phyloP scores from a whole-genome alignment of 35 echinoderm and acorn worm species.

The Hemicentrotus pulcherrimus region DNA sequence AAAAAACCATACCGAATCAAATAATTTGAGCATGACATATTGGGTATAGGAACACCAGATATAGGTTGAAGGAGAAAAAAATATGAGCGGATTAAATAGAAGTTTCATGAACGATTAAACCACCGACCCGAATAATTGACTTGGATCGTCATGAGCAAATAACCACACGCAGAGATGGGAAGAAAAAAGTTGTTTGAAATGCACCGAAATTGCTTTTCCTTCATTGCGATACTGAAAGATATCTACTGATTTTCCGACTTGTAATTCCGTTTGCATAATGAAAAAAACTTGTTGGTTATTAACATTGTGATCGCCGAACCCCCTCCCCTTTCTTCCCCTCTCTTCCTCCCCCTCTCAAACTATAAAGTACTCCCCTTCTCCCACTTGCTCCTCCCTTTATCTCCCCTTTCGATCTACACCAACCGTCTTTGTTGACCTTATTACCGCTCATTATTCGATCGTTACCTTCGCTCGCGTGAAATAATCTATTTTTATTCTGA shows the following conservation, averaged over 20 bases:
- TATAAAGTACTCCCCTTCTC: no score
- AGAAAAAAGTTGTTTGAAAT: not conserved
- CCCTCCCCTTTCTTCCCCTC: not conserved
- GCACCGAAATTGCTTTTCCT: not conserved
- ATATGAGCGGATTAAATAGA: not conserved
- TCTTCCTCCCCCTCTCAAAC: not conserved
- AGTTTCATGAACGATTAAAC: not conserved
- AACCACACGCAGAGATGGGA: not conserved
- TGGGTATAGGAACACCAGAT: not conserved
- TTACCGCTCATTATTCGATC: not conserved
- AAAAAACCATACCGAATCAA: conserved; percentile 11
- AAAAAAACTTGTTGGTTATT: not conserved
- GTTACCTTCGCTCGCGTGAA: not conserved
- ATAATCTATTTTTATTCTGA: not conserved
- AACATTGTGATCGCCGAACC: not conserved
- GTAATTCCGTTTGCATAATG: not conserved
- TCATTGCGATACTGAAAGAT: not conserved
- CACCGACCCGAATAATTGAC: conserved; percentile 9
- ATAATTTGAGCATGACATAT: not conserved
- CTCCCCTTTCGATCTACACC: not conserved
- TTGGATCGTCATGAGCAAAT: conserved; percentile 1
- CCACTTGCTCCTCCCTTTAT: not conserved
- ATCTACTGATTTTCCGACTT: not conserved
- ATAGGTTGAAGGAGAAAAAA: not conserved
- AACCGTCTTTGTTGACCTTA: not conserved